Conservation (phyloP, 2,888 invertebrate genomes). For the Phrixothrix hirtus region DNA sequence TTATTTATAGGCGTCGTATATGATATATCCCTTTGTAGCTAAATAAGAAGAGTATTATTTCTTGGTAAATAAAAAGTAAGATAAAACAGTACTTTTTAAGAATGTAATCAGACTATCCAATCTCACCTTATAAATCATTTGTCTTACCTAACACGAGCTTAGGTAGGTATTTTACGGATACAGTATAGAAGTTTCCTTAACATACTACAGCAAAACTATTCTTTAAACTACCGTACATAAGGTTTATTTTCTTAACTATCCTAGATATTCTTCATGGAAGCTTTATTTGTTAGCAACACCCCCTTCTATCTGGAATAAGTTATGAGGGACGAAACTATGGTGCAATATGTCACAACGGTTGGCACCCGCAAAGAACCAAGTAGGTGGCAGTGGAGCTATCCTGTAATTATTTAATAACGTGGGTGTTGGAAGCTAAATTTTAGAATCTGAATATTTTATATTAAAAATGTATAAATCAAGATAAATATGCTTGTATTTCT, state of each 20-base stretch:
- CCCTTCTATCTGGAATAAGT: constrained; percentile 49
- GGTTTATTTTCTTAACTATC: constrained; percentile 35
- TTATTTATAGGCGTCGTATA: no score
- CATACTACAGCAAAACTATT: constrained; percentile 38
- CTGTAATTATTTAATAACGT: constrained; percentile 33
- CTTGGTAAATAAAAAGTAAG: constrained; percentile 8
- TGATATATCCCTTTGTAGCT: not conserved
- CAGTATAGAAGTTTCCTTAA: constrained; percentile 36
- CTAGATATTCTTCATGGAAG: constrained; percentile 36
- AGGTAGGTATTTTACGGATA: constrained; percentile 50
- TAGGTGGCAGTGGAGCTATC: constrained; percentile 51
- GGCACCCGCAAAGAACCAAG: constrained; percentile 51
- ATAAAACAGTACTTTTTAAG: constrained; percentile 39
- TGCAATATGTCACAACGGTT: constrained; percentile 53
- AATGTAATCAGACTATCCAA: constrained; percentile 46
- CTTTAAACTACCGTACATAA: constrained; percentile 35
- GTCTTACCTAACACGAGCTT: constrained; percentile 48
- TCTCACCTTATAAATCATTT: constrained; percentile 50
- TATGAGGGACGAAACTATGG: constrained; percentile 46
- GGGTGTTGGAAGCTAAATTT: not conserved
- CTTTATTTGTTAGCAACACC: constrained; percentile 41
- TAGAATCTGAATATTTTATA: no score
- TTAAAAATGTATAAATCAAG: no score
- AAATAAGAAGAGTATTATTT: constrained; percentile 10
- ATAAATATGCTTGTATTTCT: no score